A percentile compares a stretch with the other conserved stretches of the same genome.
Conservation (phyloP, 2,797 vertebrate genomes). For the Chanos chanos region DNA sequence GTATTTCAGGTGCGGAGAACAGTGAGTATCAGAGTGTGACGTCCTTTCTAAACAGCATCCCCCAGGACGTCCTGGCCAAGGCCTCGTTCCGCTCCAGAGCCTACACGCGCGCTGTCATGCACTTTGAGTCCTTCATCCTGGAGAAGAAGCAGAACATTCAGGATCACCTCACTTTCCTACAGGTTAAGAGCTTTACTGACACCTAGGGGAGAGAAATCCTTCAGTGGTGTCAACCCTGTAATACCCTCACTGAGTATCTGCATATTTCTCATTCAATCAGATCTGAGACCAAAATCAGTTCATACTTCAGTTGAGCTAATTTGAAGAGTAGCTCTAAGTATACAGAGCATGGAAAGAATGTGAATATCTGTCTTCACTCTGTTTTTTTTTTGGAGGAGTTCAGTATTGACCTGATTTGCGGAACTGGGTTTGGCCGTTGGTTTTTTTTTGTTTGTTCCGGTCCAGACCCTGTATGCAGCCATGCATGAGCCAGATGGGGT, state of each 20-base stretch:
- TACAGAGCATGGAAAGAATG: too few species aligned
- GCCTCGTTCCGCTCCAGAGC: slow-evolving; percentile 94
- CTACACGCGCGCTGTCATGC: slow-evolving; percentile 96
- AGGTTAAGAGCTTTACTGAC: too few species aligned
- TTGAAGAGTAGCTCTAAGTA: too few species aligned
- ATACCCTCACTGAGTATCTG: too few species aligned
- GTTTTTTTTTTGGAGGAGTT: neutral
- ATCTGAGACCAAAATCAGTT: too few species aligned
- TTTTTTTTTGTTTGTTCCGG: neutral
- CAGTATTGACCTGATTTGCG: neutral
- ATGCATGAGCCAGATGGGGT: slow-evolving; percentile 98
- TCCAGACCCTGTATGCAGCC: slow-evolving; percentile 84
- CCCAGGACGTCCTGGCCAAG: slow-evolving; percentile 89
- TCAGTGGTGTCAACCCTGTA: too few species aligned
- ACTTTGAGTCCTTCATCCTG: slow-evolving; percentile 92
- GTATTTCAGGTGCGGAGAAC: slow-evolving; percentile 60
- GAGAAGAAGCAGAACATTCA: slow-evolving; percentile 95
- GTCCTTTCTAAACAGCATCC: slow-evolving; percentile 89
- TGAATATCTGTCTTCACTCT: neutral
- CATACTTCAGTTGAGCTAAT: too few species aligned
- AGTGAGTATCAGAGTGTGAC: slow-evolving; percentile 87
- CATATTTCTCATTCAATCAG: too few species aligned
- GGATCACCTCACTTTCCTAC: slow-evolving; percentile 94
- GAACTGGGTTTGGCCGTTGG: neutral
- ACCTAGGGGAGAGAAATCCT: too few species aligned